phyloP scores from a whole-genome alignment of 2,888 invertebrate genomes.

The Cepaea hortensis region DNA sequence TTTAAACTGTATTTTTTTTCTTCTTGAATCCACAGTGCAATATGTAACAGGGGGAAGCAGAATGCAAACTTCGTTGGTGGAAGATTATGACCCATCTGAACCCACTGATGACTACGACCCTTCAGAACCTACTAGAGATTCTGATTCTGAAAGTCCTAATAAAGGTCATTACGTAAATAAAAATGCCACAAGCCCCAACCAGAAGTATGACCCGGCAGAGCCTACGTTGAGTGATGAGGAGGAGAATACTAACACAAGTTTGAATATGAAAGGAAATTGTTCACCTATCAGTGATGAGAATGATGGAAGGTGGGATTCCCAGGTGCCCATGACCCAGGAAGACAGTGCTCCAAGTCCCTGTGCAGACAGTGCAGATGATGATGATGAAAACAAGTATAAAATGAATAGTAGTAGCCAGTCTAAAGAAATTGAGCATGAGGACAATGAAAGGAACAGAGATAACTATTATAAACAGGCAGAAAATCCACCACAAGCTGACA shows the following conservation, averaged over 20 bases:
- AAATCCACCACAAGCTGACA: not conserved
- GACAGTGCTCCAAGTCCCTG: not conserved
- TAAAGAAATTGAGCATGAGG: not conserved
- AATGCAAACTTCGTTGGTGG: not conserved
- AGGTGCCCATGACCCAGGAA: not conserved
- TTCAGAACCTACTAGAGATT: conserved; percentile 31
- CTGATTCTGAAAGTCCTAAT: not conserved
- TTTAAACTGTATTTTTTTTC: too few relatives aligned
- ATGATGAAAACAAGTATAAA: not conserved
- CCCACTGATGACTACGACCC: conserved; percentile 45
- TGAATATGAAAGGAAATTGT: not conserved
- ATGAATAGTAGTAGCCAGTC: not conserved
- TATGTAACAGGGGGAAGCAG: not conserved
- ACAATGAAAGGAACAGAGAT: not conserved
- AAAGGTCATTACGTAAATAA: not conserved
- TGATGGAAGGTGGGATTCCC: conserved; percentile 32
- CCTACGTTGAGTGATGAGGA: conserved; percentile 47
- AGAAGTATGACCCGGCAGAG: conserved; percentile 46
- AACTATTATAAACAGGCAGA: not conserved
- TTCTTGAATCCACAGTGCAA: too few relatives aligned
- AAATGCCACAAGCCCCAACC: not conserved
- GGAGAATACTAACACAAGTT: not conserved
- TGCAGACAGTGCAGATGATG: not conserved
- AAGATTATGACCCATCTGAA: conserved; percentile 42
- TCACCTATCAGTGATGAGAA: not conserved